phyloP scores from a whole-genome alignment of 1,140 invertebrate species.

The Drosophila mayri region DNA sequence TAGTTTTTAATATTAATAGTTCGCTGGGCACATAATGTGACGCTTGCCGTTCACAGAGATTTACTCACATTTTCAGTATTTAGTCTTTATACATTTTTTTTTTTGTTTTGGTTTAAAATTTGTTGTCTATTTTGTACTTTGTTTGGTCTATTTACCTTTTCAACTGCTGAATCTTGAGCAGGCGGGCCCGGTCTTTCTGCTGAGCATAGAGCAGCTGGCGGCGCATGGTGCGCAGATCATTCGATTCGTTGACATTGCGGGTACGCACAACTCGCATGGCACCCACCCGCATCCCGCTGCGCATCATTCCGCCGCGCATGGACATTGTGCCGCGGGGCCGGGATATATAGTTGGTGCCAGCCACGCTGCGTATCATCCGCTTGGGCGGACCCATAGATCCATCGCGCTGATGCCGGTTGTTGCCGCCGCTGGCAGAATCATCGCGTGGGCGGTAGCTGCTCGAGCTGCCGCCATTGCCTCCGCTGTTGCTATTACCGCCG shows the following conservation, averaged over 20 bases:
- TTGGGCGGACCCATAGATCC: conserved; percentile 82
- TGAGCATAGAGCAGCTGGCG: conserved; percentile 79
- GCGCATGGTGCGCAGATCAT: conserved; percentile 81
- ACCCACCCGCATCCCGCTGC: conserved; percentile 72
- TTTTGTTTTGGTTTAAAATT: not conserved
- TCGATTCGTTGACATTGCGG: conserved; percentile 61
- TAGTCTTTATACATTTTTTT: conserved; percentile 24
- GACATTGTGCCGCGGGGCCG: conserved; percentile 68
- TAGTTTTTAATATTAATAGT: conserved; percentile 9
- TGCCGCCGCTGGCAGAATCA: conserved; percentile 50
- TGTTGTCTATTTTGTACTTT: not conserved
- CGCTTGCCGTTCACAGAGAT: conserved; percentile 7
- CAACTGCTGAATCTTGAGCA: conserved; percentile 81
- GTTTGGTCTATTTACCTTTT: conserved; percentile 80
- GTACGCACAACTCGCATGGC: conserved; percentile 72
- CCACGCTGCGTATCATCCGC: conserved; percentile 73
- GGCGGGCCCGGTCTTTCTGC: conserved; percentile 80
- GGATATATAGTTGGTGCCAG: conserved; percentile 75
- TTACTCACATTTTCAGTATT: conserved; percentile 28
- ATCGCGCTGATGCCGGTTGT: conserved; percentile 69
- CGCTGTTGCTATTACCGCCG: conserved; percentile 30
- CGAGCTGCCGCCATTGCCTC: conserved; percentile 58
- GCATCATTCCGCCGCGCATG: conserved; percentile 69
- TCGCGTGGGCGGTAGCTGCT: conserved; percentile 69
- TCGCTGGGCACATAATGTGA: conserved; percentile 13